A percentile compares a stretch with the other conserved stretches of the same genome.
phyloP scores from a whole-genome alignment of 2,888 invertebrate genomes.

The Cerceris rybyensis region DNA sequence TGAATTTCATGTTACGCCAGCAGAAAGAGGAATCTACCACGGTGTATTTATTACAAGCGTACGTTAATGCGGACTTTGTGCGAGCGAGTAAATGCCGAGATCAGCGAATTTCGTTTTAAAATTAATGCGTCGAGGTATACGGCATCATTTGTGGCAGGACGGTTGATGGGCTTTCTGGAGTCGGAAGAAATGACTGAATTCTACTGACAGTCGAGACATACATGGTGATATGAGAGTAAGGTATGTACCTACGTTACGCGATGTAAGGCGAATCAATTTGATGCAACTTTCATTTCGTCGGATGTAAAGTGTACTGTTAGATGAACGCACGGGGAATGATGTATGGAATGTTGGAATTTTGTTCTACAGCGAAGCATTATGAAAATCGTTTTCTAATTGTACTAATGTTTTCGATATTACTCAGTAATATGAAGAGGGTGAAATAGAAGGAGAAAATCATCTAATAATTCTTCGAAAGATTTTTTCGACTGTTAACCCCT shows the following conservation, averaged over 20 bases:
- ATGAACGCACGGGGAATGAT: no score
- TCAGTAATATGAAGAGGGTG: no score
- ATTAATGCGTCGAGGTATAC: slow-evolving; percentile 5
- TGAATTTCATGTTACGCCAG: slow-evolving; percentile 17
- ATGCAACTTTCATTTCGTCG: no score
- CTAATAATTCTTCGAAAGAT: no score
- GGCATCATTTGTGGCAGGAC: background rate
- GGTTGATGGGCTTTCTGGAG: slow-evolving; percentile 2
- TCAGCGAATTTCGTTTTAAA: slow-evolving; percentile 18
- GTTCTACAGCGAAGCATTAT: no score
- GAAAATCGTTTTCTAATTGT: no score
- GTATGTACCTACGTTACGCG: background rate
- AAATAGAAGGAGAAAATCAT: no score
- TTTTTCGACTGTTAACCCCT: no score
- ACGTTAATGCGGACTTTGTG: slow-evolving; percentile 15
- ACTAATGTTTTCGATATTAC: no score
- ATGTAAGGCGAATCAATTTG: background rate
- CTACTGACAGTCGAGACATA: background rate
- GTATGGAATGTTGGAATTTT: no score
- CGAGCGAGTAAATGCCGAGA: slow-evolving; percentile 9
- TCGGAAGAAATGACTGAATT: background rate
- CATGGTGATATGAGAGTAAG: background rate
- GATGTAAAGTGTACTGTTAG: no score
- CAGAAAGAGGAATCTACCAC: slow-evolving; percentile 13
- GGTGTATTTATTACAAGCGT: slow-evolving; percentile 23